phyloP scores from a whole-genome alignment of 2,797 vertebrate species.

The Sarcophilus harrisii region DNA sequence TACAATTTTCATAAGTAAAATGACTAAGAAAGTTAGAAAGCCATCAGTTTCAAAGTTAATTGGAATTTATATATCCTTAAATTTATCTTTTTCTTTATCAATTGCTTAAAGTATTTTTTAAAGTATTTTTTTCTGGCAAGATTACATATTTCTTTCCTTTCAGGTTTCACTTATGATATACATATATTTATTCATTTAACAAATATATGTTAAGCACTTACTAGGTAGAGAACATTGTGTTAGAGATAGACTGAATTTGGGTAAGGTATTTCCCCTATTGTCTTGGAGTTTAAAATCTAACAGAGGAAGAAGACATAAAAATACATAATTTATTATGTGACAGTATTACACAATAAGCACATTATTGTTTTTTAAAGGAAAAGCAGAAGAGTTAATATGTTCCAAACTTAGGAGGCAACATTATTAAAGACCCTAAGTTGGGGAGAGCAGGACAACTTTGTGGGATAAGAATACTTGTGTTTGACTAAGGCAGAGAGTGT shows the following conservation, averaged over 20 bases:
- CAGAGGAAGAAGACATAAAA: conserved; percentile 12
- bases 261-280: background rate
- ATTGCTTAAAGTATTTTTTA: background rate
- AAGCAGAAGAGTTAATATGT: background rate
- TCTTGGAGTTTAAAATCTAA: conserved; percentile 10
- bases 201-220: conserved; percentile 2
- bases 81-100: background rate
- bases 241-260: background rate
- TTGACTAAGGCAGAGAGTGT: background rate
- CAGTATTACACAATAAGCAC: background rate
- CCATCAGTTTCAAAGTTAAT: background rate
- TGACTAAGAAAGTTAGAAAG: background rate
- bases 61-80: background rate
- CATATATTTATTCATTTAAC: background rate
- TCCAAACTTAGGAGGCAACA: background rate
- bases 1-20: background rate
- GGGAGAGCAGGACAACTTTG: background rate
- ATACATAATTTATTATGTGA: background rate
- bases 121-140: background rate
- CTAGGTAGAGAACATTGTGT: background rate
- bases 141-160: background rate
- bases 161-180: background rate
- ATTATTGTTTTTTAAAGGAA: background rate
- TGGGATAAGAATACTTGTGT: background rate
- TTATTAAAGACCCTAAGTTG: background rate